Evolutionary conservation across 2,797 vertebrate species (phyloP), one percentile per base, ranked within the genome.

Genomic region (Eupleurogrammus muticus): DNA sequence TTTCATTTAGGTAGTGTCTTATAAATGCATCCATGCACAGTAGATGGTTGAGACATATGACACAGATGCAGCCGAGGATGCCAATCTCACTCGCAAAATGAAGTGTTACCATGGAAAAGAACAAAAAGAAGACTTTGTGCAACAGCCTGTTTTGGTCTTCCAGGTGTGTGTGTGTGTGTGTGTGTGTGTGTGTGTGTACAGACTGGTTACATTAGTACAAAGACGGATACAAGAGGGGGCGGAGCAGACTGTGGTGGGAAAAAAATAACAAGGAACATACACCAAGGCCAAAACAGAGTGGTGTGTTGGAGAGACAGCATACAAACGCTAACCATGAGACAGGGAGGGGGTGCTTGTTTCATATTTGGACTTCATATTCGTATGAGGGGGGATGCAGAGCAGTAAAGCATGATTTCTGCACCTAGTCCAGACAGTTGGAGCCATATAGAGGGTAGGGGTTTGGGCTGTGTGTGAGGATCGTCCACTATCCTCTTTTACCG

Each of bases 401-500:
- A 70, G 77, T 52, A 76, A 73, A 76, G 65, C 66, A 68, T 63
- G 71, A 68, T 79, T 81, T 51, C 79, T 77, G 66, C 79, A 81
- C 66, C 76, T 75, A 74, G 58, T 77, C 75, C 73, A 85, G 83
- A 83, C 63, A 81, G 79, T 60, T 83, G 73, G 81, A 86, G 82
- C 81, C 80, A 86, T 70, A 82, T 5, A 55, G 11, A 28, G 66
- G 73, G 16, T 7, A 13, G 38, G 62, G 50, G 20, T 56, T 64
- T 21, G 5, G 46, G 58, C n/a, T 32, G 88, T 17, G 63, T 55
- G 54, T 64, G 67, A 77, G 81, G 73, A 88, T 75, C 66, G 83
- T 40, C 80, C 36, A 12, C 55, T 48, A 35, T 77, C 73, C 51
- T 67, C 63, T 79, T 88, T 95, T 95, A 95, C 89, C 94, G 93